These are phyloP conservation scores for Liodrosophila aerea DNA, from an alignment of 2,888 invertebrate genomes.

Conservation along the genomic window DNA sequence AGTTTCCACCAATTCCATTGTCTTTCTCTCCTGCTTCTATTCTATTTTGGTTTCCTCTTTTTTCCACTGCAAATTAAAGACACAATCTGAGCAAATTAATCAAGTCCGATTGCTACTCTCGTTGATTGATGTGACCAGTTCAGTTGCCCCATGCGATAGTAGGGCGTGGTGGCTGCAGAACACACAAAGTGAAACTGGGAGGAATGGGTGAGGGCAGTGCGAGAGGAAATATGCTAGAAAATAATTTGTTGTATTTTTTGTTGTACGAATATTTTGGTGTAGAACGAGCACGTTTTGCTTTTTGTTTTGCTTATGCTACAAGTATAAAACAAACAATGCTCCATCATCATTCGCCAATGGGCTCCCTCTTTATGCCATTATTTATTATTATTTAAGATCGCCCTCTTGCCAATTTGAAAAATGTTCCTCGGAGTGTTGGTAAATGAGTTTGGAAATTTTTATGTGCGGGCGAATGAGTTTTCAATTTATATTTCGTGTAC, in stretches of 20 bases:
- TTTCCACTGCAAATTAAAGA: slow-evolving; percentile 67
- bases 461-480: slow-evolving; percentile 74
- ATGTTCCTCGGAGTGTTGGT: slow-evolving; percentile 63
- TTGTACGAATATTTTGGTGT: slow-evolving; percentile 19
- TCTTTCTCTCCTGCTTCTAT: slow-evolving; percentile 5
- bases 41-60: slow-evolving; percentile 23
- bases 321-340: slow-evolving; percentile 59
- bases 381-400: slow-evolving; percentile 71
- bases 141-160: neutral
- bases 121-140: slow-evolving; percentile 66
- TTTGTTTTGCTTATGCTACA: slow-evolving; percentile 18
- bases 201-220: no score
- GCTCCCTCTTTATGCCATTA: slow-evolving; percentile 58
- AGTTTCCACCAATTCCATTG: slow-evolving; percentile 12
- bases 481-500: slow-evolving; percentile 69
- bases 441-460: slow-evolving; percentile 71
- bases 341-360: slow-evolving; percentile 44
- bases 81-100: slow-evolving; percentile 77
- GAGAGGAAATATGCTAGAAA: slow-evolving; percentile 31
- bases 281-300: slow-evolving; percentile 26
- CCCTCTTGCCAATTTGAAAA: slow-evolving; percentile 63
- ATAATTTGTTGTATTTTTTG: slow-evolving; percentile 39
- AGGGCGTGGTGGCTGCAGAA: slow-evolving; percentile 5
- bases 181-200: neutral
- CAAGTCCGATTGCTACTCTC: slow-evolving; percentile 63